phyloP scores from a whole-genome alignment of 2,888 invertebrate species.

The Cyclophora punctaria region DNA sequence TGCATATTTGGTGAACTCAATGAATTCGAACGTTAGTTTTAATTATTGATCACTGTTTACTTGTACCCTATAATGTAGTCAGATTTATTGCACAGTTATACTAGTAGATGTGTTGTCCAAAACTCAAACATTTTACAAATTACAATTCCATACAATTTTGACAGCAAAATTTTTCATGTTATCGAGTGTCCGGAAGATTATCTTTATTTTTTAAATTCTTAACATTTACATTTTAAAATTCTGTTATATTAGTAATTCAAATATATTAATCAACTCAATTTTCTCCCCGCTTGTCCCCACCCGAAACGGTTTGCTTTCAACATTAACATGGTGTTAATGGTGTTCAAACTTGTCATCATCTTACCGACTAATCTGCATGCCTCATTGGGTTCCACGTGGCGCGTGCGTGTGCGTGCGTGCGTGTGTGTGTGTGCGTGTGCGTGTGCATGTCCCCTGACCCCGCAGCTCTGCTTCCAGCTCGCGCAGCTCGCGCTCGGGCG shows the following conservation, averaged over 20 bases:
- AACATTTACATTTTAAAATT: neutral
- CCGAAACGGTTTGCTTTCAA: slow-evolving; percentile 60
- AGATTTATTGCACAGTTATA: too few species aligned
- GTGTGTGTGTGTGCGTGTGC: slow-evolving; percentile 20
- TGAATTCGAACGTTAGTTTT: too few species aligned
- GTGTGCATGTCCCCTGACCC: slow-evolving; percentile 37
- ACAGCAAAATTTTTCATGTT: too few species aligned
- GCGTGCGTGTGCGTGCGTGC: slow-evolving; percentile 24
- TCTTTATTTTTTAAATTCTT: neutral
- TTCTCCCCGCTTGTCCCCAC: slow-evolving; percentile 41
- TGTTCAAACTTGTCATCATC: slow-evolving; percentile 43
- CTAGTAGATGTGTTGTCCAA: too few species aligned
- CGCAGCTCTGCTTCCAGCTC: slow-evolving; percentile 74
- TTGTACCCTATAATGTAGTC: too few species aligned
- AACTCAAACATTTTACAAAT: too few species aligned
- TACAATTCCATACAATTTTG: too few species aligned
- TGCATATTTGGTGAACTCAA: too few species aligned
- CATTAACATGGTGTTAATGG: slow-evolving; percentile 53
- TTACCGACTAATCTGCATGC: slow-evolving; percentile 48
- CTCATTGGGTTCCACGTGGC: slow-evolving; percentile 30
- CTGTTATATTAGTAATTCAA: neutral
- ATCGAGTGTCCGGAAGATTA: too few species aligned
- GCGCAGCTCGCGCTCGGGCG: slow-evolving; percentile 62
- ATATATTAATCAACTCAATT: slow-evolving; percentile 28
- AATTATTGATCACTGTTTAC: too few species aligned